Evolutionary conservation across 2,888 invertebrate genomes (phyloP).

Genomic region (Chouioia cunea): DNA sequence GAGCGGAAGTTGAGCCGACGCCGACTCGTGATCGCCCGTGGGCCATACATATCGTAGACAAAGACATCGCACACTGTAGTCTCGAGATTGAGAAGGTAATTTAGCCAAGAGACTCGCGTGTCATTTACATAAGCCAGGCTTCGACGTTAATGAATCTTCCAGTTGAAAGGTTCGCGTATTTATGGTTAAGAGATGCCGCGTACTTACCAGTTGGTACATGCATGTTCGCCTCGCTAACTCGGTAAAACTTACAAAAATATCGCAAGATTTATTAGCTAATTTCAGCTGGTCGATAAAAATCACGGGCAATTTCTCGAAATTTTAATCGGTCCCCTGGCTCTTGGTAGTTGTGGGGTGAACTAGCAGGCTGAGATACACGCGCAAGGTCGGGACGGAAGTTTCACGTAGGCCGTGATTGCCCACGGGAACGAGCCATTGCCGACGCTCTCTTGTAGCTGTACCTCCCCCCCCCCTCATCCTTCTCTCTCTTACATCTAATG

Average conservation of each 20-base stretch:
- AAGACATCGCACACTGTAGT: constrained; percentile 30
- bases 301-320: no score
- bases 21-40: constrained; percentile 43
- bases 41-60: constrained; percentile 28
- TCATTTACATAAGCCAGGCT: constrained; percentile 31
- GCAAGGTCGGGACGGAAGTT: background rate
- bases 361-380: background rate
- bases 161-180: background rate
- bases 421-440: constrained; percentile 58
- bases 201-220: no score
- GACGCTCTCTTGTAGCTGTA: constrained; percentile 48
- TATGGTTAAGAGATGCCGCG: no score
- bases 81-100: constrained; percentile 15
- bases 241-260: no score
- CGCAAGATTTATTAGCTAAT: no score
- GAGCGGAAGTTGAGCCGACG: constrained; percentile 42
- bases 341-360: no score
- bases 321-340: no score
- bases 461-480: background rate
- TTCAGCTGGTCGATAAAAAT: no score
- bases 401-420: constrained; percentile 62
- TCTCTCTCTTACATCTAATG: constrained; percentile 59
- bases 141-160: constrained; percentile 13
- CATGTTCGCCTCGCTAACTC: no score
- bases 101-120: background rate